Conservation (phyloP, 2,797 vertebrate species). For the Phrynocephalus guinanensis region DNA sequence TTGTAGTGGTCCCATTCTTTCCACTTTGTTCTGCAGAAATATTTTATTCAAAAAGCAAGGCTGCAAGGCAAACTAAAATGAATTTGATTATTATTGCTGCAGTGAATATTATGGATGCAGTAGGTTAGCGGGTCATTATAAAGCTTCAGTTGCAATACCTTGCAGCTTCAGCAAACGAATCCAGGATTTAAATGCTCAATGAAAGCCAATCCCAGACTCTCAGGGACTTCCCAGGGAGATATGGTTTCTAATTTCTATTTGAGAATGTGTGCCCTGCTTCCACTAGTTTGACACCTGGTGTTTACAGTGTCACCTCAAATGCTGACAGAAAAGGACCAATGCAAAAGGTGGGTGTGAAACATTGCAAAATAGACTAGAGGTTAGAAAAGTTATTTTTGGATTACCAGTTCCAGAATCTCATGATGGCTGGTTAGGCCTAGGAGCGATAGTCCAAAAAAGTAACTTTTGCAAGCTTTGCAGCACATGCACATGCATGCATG, state of each 20-base stretch:
- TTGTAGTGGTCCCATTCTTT: conserved; percentile 3
- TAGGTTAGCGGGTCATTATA: not conserved
- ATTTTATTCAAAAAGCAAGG: conserved; percentile 11
- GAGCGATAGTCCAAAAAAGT: too few relatives aligned
- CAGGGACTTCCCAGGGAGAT: not conserved
- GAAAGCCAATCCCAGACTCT: conserved; percentile 3
- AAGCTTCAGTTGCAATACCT: not conserved
- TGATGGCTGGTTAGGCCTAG: too few relatives aligned
- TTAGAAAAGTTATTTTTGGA: too few relatives aligned
- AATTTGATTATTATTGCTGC: conserved; percentile 30
- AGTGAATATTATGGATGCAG: not conserved
- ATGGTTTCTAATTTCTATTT: not conserved
- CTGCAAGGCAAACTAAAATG: conserved; percentile 24
- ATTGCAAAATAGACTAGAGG: not conserved
- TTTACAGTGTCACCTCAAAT: not conserved
- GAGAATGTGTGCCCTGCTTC: not conserved
- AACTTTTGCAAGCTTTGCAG: too few relatives aligned
- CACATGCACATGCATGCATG: too few relatives aligned
- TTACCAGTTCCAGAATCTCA: too few relatives aligned
- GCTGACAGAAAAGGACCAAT: not conserved
- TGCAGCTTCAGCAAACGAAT: conserved; percentile 13
- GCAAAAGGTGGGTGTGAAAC: not conserved
- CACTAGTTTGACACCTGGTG: not conserved
- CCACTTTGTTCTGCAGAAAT: not conserved
- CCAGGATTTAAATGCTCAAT: not conserved